Percentiles rank a stretch among this genome's conserved stretches.
These are phyloP conservation scores for Drosophila maculinotata DNA, from an alignment of 2,888 invertebrate genomes.

Conservation along the genomic window DNA sequence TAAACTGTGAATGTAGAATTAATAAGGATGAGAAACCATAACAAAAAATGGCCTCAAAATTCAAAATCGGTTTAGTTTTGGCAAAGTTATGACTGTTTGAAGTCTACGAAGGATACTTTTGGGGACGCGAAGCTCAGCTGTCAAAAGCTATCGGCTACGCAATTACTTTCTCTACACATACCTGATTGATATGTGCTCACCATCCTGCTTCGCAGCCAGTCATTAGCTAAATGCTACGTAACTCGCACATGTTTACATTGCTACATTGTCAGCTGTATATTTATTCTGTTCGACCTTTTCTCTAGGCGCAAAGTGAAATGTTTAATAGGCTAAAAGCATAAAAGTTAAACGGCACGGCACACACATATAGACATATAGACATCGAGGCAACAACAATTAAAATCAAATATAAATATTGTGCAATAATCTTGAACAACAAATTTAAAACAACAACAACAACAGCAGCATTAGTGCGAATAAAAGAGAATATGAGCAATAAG, in stretches of 20 bases:
- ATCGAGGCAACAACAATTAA: slow-evolving; percentile 65
- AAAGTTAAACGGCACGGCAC: slow-evolving; percentile 13
- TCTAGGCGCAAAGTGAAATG: slow-evolving; percentile 21
- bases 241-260: neutral
- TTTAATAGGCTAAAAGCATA: slow-evolving; percentile 30
- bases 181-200: neutral
- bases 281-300: neutral
- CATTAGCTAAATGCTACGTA: neutral
- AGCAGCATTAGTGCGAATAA: too few relatives aligned
- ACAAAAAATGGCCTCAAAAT: too few relatives aligned
- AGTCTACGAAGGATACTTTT: too few relatives aligned
- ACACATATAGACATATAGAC: slow-evolving; percentile 6
- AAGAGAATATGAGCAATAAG: slow-evolving; percentile 17
- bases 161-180: too few relatives aligned
- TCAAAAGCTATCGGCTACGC: too few relatives aligned
- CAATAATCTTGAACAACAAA: slow-evolving; percentile 51
- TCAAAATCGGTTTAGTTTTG: too few relatives aligned
- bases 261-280: slow-evolving; percentile 14
- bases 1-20: too few relatives aligned
- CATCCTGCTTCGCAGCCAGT: too few relatives aligned
- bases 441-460: too few relatives aligned
- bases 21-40: too few relatives aligned
- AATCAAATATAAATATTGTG: slow-evolving; percentile 73
- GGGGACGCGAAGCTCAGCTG: too few relatives aligned
- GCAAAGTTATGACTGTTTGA: too few relatives aligned